Percentiles rank a stretch among this genome's conserved stretches.
Evolutionary conservation across 2,113 vertebrate genomes (phyloP).

Genomic region (Spea bombifrons): DNA sequence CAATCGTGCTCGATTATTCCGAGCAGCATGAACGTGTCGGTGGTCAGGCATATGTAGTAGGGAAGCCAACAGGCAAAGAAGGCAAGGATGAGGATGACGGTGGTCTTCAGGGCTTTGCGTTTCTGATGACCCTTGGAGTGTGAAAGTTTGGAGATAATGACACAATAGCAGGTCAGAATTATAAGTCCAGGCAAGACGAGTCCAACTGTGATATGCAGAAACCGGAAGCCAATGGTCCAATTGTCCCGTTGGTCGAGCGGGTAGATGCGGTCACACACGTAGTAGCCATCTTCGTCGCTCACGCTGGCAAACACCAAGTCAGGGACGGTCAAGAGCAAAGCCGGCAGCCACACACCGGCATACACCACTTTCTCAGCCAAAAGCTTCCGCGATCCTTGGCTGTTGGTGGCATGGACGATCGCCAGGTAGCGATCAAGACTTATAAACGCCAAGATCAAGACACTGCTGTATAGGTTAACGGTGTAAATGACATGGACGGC

Average conservation of each 20-base stretch:
- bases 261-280: slow-evolving; percentile 82
- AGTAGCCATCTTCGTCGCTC: slow-evolving; percentile 54
- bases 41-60: slow-evolving; percentile 83
- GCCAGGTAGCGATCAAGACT: slow-evolving; percentile 93
- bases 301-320: slow-evolving; percentile 83
- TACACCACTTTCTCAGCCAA: slow-evolving; percentile 87
- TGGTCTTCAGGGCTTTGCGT: slow-evolving; percentile 93
- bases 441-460: slow-evolving; percentile 95
- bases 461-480: slow-evolving; percentile 93
- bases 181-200: slow-evolving; percentile 88
- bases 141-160: slow-evolving; percentile 89
- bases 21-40: slow-evolving; percentile 81
- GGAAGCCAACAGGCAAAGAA: slow-evolving; percentile 96
- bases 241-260: slow-evolving; percentile 56
- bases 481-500: slow-evolving; percentile 93
- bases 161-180: slow-evolving; percentile 93
- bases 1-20: slow-evolving; percentile 72
- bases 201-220: slow-evolving; percentile 90
- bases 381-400: slow-evolving; percentile 80
- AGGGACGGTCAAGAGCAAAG: slow-evolving; percentile 81
- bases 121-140: slow-evolving; percentile 89
- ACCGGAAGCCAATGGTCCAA: slow-evolving; percentile 83
- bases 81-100: slow-evolving; percentile 88
- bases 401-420: slow-evolving; percentile 90
- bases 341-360: slow-evolving; percentile 89